These are phyloP conservation scores for Scleropages formosus DNA, from an alignment of 2,797 vertebrate genomes.

Conservation along the genomic window DNA sequence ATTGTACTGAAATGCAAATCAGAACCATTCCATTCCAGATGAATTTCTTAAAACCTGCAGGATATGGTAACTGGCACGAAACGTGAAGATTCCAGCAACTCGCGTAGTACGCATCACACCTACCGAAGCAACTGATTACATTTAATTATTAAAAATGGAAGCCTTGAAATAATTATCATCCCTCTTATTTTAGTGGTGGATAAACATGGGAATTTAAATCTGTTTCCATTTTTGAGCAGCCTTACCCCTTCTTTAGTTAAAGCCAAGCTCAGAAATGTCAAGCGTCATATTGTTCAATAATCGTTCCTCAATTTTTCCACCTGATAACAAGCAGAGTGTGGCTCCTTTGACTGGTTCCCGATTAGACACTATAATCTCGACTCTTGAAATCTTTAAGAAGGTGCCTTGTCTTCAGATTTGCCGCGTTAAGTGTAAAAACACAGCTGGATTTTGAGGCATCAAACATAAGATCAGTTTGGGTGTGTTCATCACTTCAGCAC, in stretches of 20 bases:
- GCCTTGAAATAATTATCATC: not conserved
- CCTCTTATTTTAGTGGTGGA: not conserved
- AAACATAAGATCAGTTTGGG: not conserved
- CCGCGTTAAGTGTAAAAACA: too few relatives aligned
- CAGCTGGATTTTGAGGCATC: too few relatives aligned
- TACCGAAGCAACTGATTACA: not conserved
- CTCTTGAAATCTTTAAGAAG: not conserved
- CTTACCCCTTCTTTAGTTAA: not conserved
- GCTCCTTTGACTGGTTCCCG: constrained; percentile 7
- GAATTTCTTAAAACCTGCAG: too few relatives aligned
- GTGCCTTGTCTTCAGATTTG: too few relatives aligned
- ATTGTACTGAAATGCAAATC: too few relatives aligned
- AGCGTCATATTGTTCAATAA: constrained; percentile 14
- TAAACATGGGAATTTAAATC: not conserved
- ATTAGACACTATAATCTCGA: constrained; percentile 17
- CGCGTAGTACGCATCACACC: too few relatives aligned
- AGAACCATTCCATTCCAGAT: too few relatives aligned
- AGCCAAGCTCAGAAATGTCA: constrained; percentile 26
- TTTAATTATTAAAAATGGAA: constrained; percentile 1
- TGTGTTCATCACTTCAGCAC: not conserved
- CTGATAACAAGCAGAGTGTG: constrained; percentile 9
- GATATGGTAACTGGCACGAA: too few relatives aligned
- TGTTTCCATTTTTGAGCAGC: not conserved
- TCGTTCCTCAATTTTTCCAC: constrained; percentile 15
- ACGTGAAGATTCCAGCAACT: too few relatives aligned